Base-by-base conservation (phyloP, 2,113 vertebrate species). In the Cavia porcellus region DNA sequence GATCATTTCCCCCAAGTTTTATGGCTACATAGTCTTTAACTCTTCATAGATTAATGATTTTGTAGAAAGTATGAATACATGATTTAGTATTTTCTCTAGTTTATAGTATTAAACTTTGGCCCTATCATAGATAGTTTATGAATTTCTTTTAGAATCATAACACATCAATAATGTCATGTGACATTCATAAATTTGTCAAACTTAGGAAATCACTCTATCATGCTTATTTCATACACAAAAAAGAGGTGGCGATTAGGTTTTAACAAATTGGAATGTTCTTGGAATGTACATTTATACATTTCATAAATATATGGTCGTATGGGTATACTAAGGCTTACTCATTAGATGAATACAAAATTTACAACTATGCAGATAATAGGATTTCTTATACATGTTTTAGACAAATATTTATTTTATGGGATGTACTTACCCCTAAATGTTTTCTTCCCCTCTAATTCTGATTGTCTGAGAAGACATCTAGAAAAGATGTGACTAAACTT, bases 371-470 rank as follows among this genome's bases (percentile, higher is more conserved):
- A 47, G 5, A 24, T 61, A 14, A 17, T 42, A 62, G 15, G 22
- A 50, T 81, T 92, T 92, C 35, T 50, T 82, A 87, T 45, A 70
- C 15, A 45, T 47, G 89, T 8, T 82, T 50, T 87, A 32, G 85
- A 74, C 19, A 95, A 72, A 55, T 75, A 59, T 68, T 88, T 83
- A 17, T 66, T 93, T 80, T 62, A 81, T 79, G 6, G 28, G 62
- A 84, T 61, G 6, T 75, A 3, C 9, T 80, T 55, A 0, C 5
- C 47, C 47, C 82, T 30, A 61, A 81, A 85, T 25, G 24, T 42
- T 66, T 86, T 90, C n/a, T 68, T 92, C 86, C 45, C 42, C 5
- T 72, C 77, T 55, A 57, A 83, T 82, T 96, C 38, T 57, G 28
- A 86, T 42, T 47, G 5, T 91, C 77, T 75, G 32, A 10, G 4